A percentile compares a stretch with the other conserved stretches of the same genome.
phyloP scores from a whole-genome alignment of 2,113 vertebrate genomes.

The Pseudopipra pipra region DNA sequence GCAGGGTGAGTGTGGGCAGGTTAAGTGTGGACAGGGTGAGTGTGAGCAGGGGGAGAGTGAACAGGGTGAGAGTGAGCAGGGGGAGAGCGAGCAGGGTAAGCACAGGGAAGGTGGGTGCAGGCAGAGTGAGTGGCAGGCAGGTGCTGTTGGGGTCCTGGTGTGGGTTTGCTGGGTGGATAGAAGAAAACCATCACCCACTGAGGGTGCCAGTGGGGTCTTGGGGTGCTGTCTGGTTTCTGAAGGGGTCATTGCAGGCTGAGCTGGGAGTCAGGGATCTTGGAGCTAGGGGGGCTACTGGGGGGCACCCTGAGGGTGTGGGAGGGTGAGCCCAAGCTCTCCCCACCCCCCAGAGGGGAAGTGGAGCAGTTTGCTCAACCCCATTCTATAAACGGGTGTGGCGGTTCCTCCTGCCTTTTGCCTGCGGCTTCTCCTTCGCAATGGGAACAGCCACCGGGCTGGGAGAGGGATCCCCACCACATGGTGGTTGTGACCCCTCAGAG shows the following conservation, averaged over 20 bases:
- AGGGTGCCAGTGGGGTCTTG: background rate
- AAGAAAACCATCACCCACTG: background rate
- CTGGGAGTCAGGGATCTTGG: background rate
- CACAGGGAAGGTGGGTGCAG: background rate
- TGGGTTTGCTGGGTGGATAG: background rate
- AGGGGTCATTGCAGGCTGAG: background rate
- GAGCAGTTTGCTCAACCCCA: background rate
- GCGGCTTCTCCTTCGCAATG: background rate
- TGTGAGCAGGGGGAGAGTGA: background rate
- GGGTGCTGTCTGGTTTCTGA: background rate
- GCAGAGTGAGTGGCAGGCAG: background rate
- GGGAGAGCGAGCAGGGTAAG: background rate
- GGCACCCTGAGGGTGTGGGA: background rate
- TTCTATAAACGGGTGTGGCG: background rate
- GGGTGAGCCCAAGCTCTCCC: background rate
- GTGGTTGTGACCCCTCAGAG: background rate
- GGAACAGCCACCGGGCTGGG: accelerated
- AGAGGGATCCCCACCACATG: accelerated
- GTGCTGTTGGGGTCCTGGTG: accelerated
- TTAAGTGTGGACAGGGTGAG: background rate
- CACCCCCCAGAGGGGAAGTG: background rate
- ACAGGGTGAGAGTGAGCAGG: background rate
- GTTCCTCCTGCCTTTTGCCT: background rate
- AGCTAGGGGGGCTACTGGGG: background rate
- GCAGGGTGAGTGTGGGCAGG: background rate